phyloP scores from a whole-genome alignment of 2,888 invertebrate genomes.

The Endotricha flammealis region DNA sequence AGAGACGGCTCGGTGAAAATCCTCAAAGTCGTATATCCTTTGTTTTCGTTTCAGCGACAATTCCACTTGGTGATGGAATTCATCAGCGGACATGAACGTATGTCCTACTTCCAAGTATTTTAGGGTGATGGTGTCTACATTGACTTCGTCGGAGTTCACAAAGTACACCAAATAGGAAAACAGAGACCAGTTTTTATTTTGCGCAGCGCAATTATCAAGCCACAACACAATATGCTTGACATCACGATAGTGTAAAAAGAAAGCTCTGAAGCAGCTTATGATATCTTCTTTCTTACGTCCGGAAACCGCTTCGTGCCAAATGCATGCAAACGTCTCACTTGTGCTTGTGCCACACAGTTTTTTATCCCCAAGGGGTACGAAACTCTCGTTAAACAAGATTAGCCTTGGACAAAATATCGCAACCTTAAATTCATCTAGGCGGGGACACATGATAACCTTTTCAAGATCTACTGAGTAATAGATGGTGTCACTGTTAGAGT shows the following conservation, averaged over 20 bases:
- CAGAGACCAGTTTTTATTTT: too few relatives aligned
- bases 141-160: too few relatives aligned
- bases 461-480: constrained; percentile 16
- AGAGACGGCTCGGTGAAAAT: constrained; percentile 21
- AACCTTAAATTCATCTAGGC: constrained; percentile 19
- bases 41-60: too few relatives aligned
- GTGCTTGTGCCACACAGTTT: constrained; percentile 1
- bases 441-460: constrained; percentile 22
- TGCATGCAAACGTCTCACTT: constrained; percentile 11
- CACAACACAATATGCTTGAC: constrained; percentile 14
- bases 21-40: constrained; percentile 16
- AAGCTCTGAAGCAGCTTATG: constrained; percentile 14
- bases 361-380: constrained; percentile 18
- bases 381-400: constrained; percentile 21
- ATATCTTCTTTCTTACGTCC: constrained; percentile 20
- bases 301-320: constrained; percentile 20
- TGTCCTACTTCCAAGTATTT: too few relatives aligned
- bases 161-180: too few relatives aligned
- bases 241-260: constrained; percentile 16
- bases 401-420: constrained; percentile 19
- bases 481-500: not conserved
- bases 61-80: constrained; percentile 27
- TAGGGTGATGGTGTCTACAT: too few relatives aligned
- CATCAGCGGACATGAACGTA: constrained; percentile 33
- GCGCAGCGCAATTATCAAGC: constrained; percentile 18